Base-by-base conservation (phyloP, 2,797 vertebrate species). In the Gastrophryne carolinensis region DNA sequence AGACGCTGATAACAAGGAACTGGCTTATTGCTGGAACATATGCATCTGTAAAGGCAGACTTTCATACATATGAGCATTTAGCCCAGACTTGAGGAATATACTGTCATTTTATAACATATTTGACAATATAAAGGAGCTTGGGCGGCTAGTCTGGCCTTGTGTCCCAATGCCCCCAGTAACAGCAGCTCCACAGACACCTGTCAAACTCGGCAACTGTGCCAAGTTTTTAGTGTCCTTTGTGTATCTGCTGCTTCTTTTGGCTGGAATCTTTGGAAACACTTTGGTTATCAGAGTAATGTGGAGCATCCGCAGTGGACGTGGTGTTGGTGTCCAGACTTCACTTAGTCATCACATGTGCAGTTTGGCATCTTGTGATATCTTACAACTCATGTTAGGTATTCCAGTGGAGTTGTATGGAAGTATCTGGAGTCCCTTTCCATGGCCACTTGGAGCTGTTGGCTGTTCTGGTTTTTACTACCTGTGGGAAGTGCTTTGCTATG, bases 401-500 rank as follows among this genome's bases (percentile, higher is more conserved):
- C 80, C 80, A n/a, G 17, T 30, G 13, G 80, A 82, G 26, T 44
- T 82, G 19, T 80, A 79, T 52, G 34, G 57, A 9, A 75, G 77
- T 24, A 80, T 82, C 41, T 82, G 80, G 80, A 63, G 19, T 24
- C 66, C 80, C 1, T 73, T 72, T 13, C 80, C 79, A 3, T 80
- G 75, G 79, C 60, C 63, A 6, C 12, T 64, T 24, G 79, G 80
- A 2, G 30, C 23, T 2, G 47, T 6, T 32, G 75, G 72, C 35
- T 82, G 80, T 44, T 67, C 44, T 50, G 72, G 62, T 3, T 79
- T 78, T 72, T 80, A 78, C 13, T 75, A 79, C 54, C 24, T 82
- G 13, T 82, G 80, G 79, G 80, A 80, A 35, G 54, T 71, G 9
- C 80, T 80, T 50, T 80, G 78, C 47, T 82, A 80, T 49, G 72